Conservation (phyloP, 2,797 vertebrate genomes). For the Limnodromus scolopaceus region DNA sequence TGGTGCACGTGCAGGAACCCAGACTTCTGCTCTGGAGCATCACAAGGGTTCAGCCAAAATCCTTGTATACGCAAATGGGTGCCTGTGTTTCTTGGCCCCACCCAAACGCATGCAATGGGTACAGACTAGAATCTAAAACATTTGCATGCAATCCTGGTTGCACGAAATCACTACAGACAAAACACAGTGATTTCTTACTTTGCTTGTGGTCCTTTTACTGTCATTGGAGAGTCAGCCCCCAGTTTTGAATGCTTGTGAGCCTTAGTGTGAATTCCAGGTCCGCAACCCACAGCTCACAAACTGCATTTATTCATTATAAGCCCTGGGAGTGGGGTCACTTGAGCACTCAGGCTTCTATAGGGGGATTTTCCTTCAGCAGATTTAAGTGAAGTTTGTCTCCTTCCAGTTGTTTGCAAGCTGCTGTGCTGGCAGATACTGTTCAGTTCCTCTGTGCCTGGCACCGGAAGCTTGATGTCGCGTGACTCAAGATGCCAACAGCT, state of each 20-base stretch:
- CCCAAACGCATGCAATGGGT: neutral
- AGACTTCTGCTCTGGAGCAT: neutral
- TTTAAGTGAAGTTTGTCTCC: conserved; percentile 10
- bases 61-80: accelerated
- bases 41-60: neutral
- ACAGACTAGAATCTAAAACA: neutral
- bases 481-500: conserved; percentile 22
- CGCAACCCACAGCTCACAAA: neutral
- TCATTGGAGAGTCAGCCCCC: neutral
- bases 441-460: neutral
- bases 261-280: neutral
- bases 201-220: neutral
- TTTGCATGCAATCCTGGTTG: neutral
- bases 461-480: accelerated
- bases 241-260: neutral
- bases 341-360: neutral
- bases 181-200: conserved; percentile 37
- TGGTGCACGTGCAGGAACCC: neutral
- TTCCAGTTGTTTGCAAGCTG: conserved; percentile 40
- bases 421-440: neutral
- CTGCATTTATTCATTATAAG: neutral
- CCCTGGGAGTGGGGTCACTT: neutral
- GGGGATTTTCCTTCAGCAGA: neutral
- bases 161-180: neutral
- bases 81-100: neutral